phyloP scores from a whole-genome alignment of 2,888 invertebrate genomes.

The Tyria jacobaeae region DNA sequence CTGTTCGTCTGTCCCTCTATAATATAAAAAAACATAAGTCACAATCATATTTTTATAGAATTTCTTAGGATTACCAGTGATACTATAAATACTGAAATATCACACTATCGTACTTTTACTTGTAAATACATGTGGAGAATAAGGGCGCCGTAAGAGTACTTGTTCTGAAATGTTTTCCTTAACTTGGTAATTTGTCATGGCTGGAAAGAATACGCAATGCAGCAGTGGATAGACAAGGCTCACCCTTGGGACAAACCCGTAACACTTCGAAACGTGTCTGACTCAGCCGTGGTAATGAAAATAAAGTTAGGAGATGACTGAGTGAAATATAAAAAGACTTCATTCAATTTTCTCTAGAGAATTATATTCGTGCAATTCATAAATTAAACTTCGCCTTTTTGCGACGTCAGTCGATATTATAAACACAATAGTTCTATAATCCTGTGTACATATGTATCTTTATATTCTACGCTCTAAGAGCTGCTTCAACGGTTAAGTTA shows the following conservation, averaged over 20 bases:
- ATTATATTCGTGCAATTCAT: not conserved
- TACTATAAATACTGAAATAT: not conserved
- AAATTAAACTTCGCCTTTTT: not conserved
- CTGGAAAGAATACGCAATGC: not conserved
- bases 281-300: constrained; percentile 1
- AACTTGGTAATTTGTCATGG: not conserved
- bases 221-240: not conserved
- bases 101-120: not conserved
- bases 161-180: not conserved
- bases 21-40: not conserved
- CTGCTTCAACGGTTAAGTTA: too few species aligned
- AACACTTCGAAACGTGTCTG: constrained; percentile 2
- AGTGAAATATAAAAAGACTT: constrained; percentile 6
- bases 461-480: not conserved
- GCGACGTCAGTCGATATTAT: not conserved
- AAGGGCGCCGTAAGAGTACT: not conserved
- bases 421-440: not conserved
- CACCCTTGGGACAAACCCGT: constrained; percentile 2
- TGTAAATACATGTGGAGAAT: too few species aligned
- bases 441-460: too few species aligned
- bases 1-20: too few species aligned
- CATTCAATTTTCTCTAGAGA: not conserved
- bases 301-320: constrained; percentile 12
- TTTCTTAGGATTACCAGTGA: not conserved
- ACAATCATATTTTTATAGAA: not conserved